Base-by-base conservation (phyloP, 2,797 vertebrate genomes). In the Aulostomus chinensis region DNA sequence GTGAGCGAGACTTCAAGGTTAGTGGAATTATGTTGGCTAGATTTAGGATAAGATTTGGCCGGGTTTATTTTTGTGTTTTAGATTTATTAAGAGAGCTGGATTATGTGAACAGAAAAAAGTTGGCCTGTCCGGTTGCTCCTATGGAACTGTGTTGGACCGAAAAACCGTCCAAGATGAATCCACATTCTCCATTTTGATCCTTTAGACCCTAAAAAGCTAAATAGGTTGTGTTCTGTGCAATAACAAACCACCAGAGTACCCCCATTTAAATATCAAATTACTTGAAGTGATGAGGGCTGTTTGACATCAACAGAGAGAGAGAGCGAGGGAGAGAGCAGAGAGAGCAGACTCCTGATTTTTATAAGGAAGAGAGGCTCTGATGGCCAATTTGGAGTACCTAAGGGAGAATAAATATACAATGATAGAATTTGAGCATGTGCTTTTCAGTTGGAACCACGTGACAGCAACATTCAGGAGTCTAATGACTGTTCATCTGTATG, bases 401-500 rank as follows among this genome's bases (percentile, higher is more conserved):
- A 71, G 24, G 51, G 38, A 46, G 31, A 67, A 64, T 49, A 49
- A 41, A 69, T 56, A 26, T 58, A 38, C 41, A 3, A 65, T 33
- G 46, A 42, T 40, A 31, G 50, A 76, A 71, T 68, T 65, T 45
- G 16, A 56, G 39, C 18, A 41, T 38, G 34, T 16, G 49, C 43
- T 56, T 17, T 18, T 37, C 30, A 37, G 37, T 30, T 62, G 41
- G 50, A 63, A 63, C 37, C 61, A 51, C 52, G 42, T 45, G 25
- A 42, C 26, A 58, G 40, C 68, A 45, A 32, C 26, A 54, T 48
- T 55, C 34, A 38, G 22, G 21, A 34, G 39, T 56, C 61, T 43
- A 60, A 16, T 48, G 48, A 60, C 32, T 36, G 28, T 50, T 48
- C 59, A 65, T 75, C 67, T 58, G 41, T 64, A 54, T 52, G 54